Percentiles rank a stretch among this genome's conserved stretches.
phyloP scores from a whole-genome alignment of 2,113 vertebrate genomes.

The Bos indicus region DNA sequence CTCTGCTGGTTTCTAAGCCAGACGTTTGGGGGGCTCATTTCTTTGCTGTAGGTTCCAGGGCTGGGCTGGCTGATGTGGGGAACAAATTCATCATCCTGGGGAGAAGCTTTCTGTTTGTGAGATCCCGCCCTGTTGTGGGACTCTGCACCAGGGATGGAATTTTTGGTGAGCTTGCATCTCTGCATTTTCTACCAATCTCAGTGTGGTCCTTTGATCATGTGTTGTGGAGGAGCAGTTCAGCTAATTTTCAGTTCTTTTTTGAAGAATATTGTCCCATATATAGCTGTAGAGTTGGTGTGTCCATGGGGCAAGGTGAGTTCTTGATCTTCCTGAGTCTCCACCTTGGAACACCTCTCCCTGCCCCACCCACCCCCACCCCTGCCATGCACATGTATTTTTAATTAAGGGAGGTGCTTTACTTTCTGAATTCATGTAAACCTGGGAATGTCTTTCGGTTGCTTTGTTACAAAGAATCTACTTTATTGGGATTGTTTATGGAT shows the following conservation, averaged over 20 bases:
- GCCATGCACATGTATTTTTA: neutral
- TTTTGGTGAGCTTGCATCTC: neutral
- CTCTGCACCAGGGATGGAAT: neutral
- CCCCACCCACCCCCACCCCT: neutral
- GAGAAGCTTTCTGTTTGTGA: neutral
- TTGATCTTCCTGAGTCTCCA: neutral
- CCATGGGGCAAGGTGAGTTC: neutral
- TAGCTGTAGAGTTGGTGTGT: neutral
- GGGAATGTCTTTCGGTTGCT: neutral
- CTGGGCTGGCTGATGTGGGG: neutral
- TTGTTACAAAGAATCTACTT: neutral
- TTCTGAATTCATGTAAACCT: neutral
- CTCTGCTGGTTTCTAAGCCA: neutral
- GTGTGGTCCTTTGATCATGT: neutral
- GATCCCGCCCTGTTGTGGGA: neutral
- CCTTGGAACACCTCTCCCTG: neutral
- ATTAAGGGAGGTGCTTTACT: neutral
- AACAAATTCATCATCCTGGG: neutral
- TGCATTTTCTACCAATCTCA: neutral
- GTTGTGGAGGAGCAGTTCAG: neutral
- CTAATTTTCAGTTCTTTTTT: neutral
- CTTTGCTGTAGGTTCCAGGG: neutral
- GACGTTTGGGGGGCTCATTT: neutral
- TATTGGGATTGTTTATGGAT: neutral
- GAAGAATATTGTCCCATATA: neutral